These are phyloP conservation scores for Drosophila acutilabella DNA, from an alignment of 2,888 invertebrate species.

Conservation along the genomic window DNA sequence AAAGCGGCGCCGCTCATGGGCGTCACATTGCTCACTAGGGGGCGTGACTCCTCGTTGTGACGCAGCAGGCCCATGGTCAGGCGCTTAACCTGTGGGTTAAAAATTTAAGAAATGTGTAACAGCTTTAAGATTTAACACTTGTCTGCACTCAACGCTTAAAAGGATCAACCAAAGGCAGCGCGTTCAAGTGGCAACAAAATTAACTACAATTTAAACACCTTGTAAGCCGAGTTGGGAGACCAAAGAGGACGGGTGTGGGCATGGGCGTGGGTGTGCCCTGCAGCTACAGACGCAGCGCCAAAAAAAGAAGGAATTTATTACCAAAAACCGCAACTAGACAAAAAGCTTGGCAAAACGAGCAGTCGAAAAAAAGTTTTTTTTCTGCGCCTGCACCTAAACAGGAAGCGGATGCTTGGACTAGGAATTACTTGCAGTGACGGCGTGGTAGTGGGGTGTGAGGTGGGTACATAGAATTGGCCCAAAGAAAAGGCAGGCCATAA, in stretches of 20 bases:
- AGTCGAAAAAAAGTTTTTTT: slow-evolving; percentile 55
- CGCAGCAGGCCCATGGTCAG: slow-evolving; percentile 91
- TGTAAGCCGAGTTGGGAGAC: slow-evolving; percentile 58
- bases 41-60: slow-evolving; percentile 89
- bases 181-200: slow-evolving; percentile 76
- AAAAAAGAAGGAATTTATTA: slow-evolving; percentile 75
- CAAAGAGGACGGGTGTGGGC: slow-evolving; percentile 19
- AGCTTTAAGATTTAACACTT: slow-evolving; percentile 53
- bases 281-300: slow-evolving; percentile 58
- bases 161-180: slow-evolving; percentile 44
- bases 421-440: slow-evolving; percentile 53
- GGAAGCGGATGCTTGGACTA: slow-evolving; percentile 79
- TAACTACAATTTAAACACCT: slow-evolving; percentile 81
- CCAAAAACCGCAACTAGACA: slow-evolving; percentile 80
- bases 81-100: slow-evolving; percentile 87
- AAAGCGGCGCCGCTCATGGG: slow-evolving; percentile 63
- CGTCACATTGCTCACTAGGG: slow-evolving; percentile 88
- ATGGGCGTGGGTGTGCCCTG: slow-evolving; percentile 57
- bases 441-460: not conserved
- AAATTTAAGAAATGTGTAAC: not conserved
- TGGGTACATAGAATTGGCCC: slow-evolving; percentile 44
- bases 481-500: slow-evolving; percentile 68
- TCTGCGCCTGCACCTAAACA: slow-evolving; percentile 76
- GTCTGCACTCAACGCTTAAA: slow-evolving; percentile 39
- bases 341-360: slow-evolving; percentile 63